phyloP scores from a whole-genome alignment of 2,113 vertebrate species.

The Actenoides lindsayi region DNA sequence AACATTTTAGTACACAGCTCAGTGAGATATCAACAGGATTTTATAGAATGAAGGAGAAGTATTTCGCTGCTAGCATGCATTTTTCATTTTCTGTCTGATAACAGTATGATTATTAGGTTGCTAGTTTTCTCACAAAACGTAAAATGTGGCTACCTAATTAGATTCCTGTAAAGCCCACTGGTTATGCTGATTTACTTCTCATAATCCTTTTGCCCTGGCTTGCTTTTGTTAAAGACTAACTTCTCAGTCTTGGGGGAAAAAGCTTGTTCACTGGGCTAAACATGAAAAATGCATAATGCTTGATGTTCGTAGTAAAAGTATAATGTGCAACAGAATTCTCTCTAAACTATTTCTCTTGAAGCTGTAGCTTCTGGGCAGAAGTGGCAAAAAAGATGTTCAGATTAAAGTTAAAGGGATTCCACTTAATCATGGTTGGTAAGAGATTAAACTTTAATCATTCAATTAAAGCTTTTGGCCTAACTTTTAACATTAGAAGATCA shows the following conservation, averaged over 20 bases:
- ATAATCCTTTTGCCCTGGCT: conserved; percentile 54
- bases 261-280: conserved; percentile 48
- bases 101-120: conserved; percentile 73
- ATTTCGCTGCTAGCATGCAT: conserved; percentile 41
- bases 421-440: background rate
- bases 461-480: background rate
- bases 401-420: conserved; percentile 3
- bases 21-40: background rate
- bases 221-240: conserved; percentile 60
- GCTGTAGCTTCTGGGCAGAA: conserved; percentile 8
- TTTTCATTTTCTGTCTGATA: conserved; percentile 63
- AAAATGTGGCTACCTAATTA: conserved; percentile 65
- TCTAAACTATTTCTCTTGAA: conserved; percentile 11
- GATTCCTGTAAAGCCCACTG: conserved; percentile 56
- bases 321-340: background rate
- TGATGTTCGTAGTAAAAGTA: conserved; percentile 19
- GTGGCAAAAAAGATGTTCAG: conserved; percentile 8
- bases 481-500: background rate
- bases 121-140: conserved; percentile 66
- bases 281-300: conserved; percentile 43
- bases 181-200: conserved; percentile 37
- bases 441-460: background rate
- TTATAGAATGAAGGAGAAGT: conserved; percentile 11
- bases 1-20: background rate
- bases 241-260: conserved; percentile 50